Evolutionary conservation across 2,797 vertebrate species (phyloP).

Genomic region (Masticophis lateralis): DNA sequence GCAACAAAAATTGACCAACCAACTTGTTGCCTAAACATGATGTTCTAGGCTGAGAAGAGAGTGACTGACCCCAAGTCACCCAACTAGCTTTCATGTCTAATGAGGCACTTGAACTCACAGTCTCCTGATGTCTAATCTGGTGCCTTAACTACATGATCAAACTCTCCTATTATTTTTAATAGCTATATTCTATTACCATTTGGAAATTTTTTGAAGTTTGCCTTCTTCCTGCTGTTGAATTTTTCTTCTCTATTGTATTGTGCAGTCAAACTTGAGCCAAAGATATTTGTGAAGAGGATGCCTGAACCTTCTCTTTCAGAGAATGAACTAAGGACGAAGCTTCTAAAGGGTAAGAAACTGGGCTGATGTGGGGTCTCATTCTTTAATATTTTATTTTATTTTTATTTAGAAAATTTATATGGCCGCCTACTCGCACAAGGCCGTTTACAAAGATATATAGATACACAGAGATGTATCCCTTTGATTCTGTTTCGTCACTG

Average conservation of each 20-base stretch:
- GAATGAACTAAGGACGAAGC: constrained; percentile 47
- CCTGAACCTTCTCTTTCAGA: not conserved
- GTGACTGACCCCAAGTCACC: not conserved
- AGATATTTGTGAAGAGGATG: not conserved
- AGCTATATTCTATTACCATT: not conserved
- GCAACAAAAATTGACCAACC: not conserved
- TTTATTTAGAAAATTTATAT: not conserved
- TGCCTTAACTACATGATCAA: not conserved
- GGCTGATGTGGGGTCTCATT: not conserved
- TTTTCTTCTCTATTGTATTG: not conserved
- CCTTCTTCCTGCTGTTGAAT: not conserved
- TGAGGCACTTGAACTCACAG: not conserved
- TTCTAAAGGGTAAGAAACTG: constrained; percentile 46
- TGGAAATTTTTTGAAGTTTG: not conserved
- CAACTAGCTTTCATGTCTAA: not conserved
- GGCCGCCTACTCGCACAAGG: not conserved
- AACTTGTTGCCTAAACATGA: not conserved
- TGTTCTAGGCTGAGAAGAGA: not conserved
- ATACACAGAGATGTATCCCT: not conserved
- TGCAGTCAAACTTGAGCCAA: not conserved
- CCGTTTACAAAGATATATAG: too few species aligned
- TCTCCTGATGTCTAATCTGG: not conserved
- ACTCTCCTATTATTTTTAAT: not conserved
- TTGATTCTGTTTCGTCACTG: not conserved
- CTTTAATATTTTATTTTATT: not conserved